Percentiles rank a stretch among this genome's conserved stretches.
These are phyloP conservation scores for Lycorma delicatula DNA, from an alignment of 1,140 invertebrate species.

Conservation along the genomic window DNA sequence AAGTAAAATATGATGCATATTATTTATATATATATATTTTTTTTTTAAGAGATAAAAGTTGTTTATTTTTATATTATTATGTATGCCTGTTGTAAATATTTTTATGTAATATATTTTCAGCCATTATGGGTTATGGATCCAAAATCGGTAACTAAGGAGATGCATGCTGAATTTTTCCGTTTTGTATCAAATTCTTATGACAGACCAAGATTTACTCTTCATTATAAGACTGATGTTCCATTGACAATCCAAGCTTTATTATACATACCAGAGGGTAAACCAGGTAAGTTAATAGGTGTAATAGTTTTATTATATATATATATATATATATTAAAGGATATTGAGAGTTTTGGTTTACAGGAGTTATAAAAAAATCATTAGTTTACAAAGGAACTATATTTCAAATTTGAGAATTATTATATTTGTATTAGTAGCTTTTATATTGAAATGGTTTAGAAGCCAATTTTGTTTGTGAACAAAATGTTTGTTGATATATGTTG, in stretches of 20 bases:
- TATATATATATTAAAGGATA: too few relatives aligned
- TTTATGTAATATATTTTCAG: conserved; percentile 42
- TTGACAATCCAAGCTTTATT: conserved; percentile 82
- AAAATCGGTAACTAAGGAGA: conserved; percentile 72
- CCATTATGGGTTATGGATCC: conserved; percentile 90
- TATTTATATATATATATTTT: not conserved
- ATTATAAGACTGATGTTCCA: conserved; percentile 80
- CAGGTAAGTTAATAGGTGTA: conserved; percentile 38
- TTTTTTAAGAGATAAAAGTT: not conserved
- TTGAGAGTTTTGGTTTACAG: not conserved
- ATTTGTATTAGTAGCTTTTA: too few relatives aligned
- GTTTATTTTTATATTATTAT: not conserved
- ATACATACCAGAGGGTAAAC: conserved; percentile 88
- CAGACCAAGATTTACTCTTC: conserved; percentile 69
- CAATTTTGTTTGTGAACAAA: too few relatives aligned
- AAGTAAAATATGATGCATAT: not conserved
- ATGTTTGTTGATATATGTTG: too few relatives aligned
- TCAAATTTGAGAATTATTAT: not conserved
- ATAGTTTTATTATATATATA: not conserved
- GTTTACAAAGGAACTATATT: not conserved
- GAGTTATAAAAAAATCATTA: not conserved
- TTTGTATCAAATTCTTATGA: conserved; percentile 81
- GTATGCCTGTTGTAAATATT: not conserved
- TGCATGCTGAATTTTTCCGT: conserved; percentile 79
- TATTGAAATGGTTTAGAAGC: conserved; percentile 1